Evolutionary conservation across 2,113 vertebrate species (phyloP).

Genomic region (Trichomycterus rosablanca): DNA sequence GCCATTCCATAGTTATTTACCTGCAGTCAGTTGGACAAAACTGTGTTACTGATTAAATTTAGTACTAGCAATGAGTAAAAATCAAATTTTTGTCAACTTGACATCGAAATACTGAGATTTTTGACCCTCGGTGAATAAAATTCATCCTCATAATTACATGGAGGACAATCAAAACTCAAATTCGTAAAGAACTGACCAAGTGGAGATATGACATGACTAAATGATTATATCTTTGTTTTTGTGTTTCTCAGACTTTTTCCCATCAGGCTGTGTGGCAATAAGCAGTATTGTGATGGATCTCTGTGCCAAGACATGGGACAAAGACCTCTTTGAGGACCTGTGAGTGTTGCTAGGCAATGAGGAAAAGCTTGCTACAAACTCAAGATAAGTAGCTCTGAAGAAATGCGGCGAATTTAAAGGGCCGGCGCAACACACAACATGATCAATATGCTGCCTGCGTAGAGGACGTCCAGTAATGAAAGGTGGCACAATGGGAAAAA

Average conservation of each 20-base stretch:
- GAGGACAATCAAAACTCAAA: too few species aligned
- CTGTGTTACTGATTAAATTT: too few species aligned
- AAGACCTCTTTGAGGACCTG: constrained; percentile 79
- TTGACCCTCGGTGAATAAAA: too few species aligned
- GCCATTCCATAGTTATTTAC: too few species aligned
- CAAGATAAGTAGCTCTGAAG: constrained; percentile 74
- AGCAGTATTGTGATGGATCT: constrained; percentile 63
- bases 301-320: constrained; percentile 73
- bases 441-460: constrained; percentile 70
- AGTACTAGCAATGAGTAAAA: too few species aligned
- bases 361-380: constrained; percentile 79
- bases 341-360: constrained; percentile 81
- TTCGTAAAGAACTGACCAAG: too few species aligned
- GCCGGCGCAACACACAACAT: constrained; percentile 58
- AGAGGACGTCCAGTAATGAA: constrained; percentile 49
- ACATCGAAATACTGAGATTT: too few species aligned
- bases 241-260: constrained; percentile 19
- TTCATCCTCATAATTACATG: too few species aligned
- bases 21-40: too few species aligned
- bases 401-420: constrained; percentile 75
- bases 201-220: too few species aligned
- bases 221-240: constrained; percentile 21
- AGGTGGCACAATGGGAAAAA: too few species aligned
- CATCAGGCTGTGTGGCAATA: constrained; percentile 50
- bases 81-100: too few species aligned